phyloP scores from a whole-genome alignment of 1,140 invertebrate genomes.

The Ptiloglossa arizonensis region DNA sequence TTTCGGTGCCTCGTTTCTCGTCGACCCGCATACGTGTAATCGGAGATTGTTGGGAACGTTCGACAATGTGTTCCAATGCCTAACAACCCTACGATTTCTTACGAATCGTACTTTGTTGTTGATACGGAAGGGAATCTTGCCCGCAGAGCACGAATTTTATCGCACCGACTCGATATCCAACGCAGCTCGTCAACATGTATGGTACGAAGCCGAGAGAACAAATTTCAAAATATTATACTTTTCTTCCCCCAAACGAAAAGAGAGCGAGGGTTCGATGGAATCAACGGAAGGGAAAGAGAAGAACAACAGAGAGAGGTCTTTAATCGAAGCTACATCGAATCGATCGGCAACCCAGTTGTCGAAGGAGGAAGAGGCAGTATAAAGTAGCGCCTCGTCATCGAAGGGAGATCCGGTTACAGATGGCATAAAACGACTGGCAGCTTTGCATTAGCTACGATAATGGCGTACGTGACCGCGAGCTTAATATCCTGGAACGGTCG shows the following conservation, averaged over 20 bases:
- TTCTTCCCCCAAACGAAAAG: conserved; percentile 40
- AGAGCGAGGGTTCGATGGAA: conserved; percentile 7
- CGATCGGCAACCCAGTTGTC: conserved; percentile 61
- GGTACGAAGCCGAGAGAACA: too few relatives aligned
- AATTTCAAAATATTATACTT: too few relatives aligned
- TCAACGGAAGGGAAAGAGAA: conserved; percentile 25
- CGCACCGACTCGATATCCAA: too few relatives aligned
- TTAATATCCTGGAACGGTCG: conserved; percentile 68
- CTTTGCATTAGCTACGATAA: conserved; percentile 76
- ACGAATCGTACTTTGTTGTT: conserved; percentile 49
- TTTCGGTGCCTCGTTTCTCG: conserved; percentile 50
- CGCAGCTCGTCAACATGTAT: too few relatives aligned
- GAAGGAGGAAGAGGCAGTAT: conserved; percentile 4
- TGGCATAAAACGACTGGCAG: conserved; percentile 75
- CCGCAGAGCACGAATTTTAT: too few relatives aligned
- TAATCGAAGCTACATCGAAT: conserved; percentile 69
- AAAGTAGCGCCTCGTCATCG: conserved; percentile 59
- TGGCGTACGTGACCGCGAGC: conserved; percentile 76
- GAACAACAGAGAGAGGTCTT: conserved; percentile 45
- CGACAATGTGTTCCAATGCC: conserved; percentile 3
- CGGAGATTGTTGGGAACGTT: conserved; percentile 73
- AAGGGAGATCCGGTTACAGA: conserved; percentile 74
- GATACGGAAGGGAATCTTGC: too few relatives aligned
- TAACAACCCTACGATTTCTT: conserved; percentile 50
- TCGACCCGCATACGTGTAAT: conserved; percentile 72